Base-by-base conservation (phyloP, 1,140 invertebrate genomes). In the Spodoptera litura region DNA sequence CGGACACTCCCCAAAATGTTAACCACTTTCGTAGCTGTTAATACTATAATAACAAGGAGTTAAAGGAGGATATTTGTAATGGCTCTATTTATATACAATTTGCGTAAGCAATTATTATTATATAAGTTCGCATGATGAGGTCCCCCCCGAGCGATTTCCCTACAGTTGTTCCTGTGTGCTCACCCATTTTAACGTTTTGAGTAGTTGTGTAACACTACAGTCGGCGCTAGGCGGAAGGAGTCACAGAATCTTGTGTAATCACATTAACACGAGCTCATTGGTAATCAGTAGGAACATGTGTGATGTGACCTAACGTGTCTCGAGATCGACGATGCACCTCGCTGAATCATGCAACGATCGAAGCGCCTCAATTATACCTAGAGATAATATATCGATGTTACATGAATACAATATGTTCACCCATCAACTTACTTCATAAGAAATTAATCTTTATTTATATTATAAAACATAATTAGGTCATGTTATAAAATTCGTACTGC, bases 251-350 rank as follows among this genome's bases (percentile, higher is more conserved):
- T 72, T 78, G 44, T 55, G 59, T 61, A 72, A 72, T 61, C 56
- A 38, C 56, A 53, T 73, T 38, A 62, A 64, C 59, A 72, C 27
- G 20, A 56, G 52, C 53, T 38, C 68, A 71, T 71, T 71, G 68
- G 52, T 71, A 71, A 56, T 71, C 68, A 35, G 68, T 31, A 71
- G 52, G 52, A 70, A 31, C 27, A 70, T 71, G 52, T 53, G 66
- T 71, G 27, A 53, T 38, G 68, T 56, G 68, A 71, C 68, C 52
- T 56, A 71, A 71, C 68, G 27, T 27, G 68, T 0, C 49, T 4
- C 12, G 9, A 20, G 38, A 66, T 49, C 62, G n/a, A 66, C 62
- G 38, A 66, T 51, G 62, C 62, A 49, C 49, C 52, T 6, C 20
- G 25, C 2, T 52, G 66, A 70, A 70, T 53, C 53, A 15, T 53